Evolutionary conservation across 2,797 vertebrate genomes (phyloP).

Genomic region (Podargus strigoides): DNA sequence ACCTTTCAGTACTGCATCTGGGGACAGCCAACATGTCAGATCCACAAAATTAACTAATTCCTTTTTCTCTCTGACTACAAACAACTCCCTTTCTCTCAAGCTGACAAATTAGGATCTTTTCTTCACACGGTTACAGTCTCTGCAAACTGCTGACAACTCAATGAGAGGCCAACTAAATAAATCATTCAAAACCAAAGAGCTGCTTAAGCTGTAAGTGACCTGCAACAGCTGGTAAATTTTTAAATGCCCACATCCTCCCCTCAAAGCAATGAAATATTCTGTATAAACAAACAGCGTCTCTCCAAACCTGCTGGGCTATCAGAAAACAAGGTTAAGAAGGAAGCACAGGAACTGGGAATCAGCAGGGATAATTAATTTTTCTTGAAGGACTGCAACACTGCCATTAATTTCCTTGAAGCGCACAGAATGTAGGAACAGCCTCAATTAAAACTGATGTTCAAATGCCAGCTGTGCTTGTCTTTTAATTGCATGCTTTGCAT

Average conservation of each 20-base stretch:
- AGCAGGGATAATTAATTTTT: slow-evolving; percentile 42
- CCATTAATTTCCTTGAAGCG: background rate
- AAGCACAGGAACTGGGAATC: background rate
- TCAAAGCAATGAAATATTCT: background rate
- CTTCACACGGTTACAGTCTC: slow-evolving; percentile 14
- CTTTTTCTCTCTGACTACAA: slow-evolving; percentile 16
- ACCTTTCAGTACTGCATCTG: background rate
- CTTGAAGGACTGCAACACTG: background rate
- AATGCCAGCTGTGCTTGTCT: background rate
- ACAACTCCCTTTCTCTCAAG: background rate
- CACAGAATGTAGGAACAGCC: background rate
- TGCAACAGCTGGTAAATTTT: slow-evolving; percentile 51
- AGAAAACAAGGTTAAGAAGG: background rate
- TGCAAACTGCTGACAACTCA: slow-evolving; percentile 32
- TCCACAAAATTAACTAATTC: slow-evolving; percentile 7
- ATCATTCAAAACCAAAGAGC: slow-evolving; percentile 18
- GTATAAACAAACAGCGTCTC: background rate
- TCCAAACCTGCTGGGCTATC: background rate
- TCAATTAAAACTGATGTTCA: slow-evolving; percentile 48
- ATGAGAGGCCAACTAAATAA: slow-evolving; percentile 45
- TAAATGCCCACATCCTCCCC: background rate
- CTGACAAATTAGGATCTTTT: slow-evolving; percentile 54
- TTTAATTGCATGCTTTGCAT: slow-evolving; percentile 34
- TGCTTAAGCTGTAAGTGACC: slow-evolving; percentile 5
- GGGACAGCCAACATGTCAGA: background rate